Conservation (phyloP, 2,797 vertebrate species). For the Crotalus adamanteus region DNA sequence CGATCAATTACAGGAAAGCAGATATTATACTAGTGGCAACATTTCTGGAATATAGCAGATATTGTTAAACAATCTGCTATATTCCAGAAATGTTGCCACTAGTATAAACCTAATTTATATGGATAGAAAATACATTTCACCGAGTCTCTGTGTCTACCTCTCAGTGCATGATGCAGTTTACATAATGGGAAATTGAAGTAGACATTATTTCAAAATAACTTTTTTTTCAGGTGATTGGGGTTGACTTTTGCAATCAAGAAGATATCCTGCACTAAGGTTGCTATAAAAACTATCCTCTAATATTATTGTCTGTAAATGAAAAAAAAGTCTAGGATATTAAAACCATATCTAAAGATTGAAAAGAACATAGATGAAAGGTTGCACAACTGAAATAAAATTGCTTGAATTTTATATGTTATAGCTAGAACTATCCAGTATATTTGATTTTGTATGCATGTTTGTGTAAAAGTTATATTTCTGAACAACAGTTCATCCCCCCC, state of each 20-base stretch:
- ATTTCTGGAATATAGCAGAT: not conserved
- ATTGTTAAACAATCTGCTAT: not conserved
- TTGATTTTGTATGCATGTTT: not conserved
- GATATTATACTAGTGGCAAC: not conserved
- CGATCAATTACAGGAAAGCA: conserved; percentile 10
- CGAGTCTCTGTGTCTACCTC: conserved; percentile 17
- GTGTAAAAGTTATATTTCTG: not conserved
- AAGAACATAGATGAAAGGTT: not conserved
- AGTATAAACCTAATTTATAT: conserved; percentile 32
- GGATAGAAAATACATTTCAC: conserved; percentile 34
- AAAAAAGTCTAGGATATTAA: not conserved
- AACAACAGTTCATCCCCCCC: too few relatives aligned
- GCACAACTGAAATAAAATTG: not conserved
- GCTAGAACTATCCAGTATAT: not conserved
- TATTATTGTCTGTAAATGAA: not conserved
- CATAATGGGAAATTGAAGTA: conserved; percentile 37
- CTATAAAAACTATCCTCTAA: not conserved
- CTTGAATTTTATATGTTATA: not conserved
- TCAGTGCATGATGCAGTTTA: conserved; percentile 33
- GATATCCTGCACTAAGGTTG: not conserved
- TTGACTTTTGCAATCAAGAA: not conserved
- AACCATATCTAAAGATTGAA: not conserved
- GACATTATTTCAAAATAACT: conserved; percentile 19
- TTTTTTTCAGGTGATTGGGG: not conserved
- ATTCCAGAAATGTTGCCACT: conserved; percentile 34